Evolutionary conservation across 2,888 invertebrate species (phyloP).

Genomic region (Alsophila aescularia): DNA sequence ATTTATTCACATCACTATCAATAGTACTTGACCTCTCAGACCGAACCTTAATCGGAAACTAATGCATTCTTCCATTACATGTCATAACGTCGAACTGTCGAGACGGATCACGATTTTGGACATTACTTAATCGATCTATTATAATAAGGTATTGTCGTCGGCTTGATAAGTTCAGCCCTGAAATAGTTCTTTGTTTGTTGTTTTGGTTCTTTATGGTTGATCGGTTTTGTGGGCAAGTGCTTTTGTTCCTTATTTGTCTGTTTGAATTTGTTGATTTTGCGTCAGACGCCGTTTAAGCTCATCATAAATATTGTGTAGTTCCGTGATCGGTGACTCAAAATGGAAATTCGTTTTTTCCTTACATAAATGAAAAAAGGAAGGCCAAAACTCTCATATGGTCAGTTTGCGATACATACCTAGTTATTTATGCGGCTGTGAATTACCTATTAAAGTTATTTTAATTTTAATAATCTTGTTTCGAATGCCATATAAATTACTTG

Average conservation of each 20-base stretch:
- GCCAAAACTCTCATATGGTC: no score
- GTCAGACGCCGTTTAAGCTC: no score
- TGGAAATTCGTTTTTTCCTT: no score
- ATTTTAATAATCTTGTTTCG: no score
- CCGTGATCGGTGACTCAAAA: no score
- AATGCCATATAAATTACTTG: no score
- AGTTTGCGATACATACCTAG: no score
- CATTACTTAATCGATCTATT: slow-evolving; percentile 24
- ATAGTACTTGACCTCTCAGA: slow-evolving; percentile 33
- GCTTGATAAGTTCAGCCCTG: slow-evolving; percentile 29
- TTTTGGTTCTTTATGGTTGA: neutral
- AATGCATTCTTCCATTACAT: slow-evolving; percentile 34
- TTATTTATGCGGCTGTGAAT: no score
- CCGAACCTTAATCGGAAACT: slow-evolving; percentile 37
- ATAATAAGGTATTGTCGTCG: slow-evolving; percentile 17
- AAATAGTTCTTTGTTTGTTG: slow-evolving; percentile 7
- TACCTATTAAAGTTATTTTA: no score
- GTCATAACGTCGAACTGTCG: slow-evolving; percentile 16
- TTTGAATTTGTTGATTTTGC: neutral
- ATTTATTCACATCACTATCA: slow-evolving; percentile 24
- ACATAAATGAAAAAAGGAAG: no score
- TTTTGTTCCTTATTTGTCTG: neutral
- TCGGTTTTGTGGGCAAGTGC: neutral
- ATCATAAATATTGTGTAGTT: no score
- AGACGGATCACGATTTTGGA: slow-evolving; percentile 29